phyloP scores from a whole-genome alignment of 2,888 invertebrate genomes.

The Arctia plantaginis region DNA sequence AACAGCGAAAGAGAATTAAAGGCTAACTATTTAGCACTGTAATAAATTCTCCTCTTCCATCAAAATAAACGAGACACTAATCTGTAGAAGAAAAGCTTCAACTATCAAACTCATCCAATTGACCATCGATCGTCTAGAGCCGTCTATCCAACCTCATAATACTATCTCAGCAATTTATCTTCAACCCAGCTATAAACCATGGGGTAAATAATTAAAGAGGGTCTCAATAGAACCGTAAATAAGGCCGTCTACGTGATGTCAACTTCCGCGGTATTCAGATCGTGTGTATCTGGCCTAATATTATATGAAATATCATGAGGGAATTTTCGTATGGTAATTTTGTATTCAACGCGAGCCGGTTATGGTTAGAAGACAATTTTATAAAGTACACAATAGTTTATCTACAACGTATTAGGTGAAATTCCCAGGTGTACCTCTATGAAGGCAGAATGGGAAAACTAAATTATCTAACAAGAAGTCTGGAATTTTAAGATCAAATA shows the following conservation, averaged over 20 bases:
- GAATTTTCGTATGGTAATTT: slow-evolving; percentile 19
- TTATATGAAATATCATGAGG: slow-evolving; percentile 19
- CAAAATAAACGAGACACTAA: not conserved
- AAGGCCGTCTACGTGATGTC: slow-evolving; percentile 57
- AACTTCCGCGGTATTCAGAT: slow-evolving; percentile 66
- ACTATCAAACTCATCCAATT: slow-evolving; percentile 18
- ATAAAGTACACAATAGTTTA: not conserved
- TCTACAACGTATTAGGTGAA: not conserved
- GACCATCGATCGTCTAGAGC: slow-evolving; percentile 25
- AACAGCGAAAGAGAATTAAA: too few species aligned
- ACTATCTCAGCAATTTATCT: slow-evolving; percentile 68
- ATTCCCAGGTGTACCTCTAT: not conserved
- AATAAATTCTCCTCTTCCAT: too few species aligned
- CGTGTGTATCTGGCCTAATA: slow-evolving; percentile 45
- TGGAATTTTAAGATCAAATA: not conserved
- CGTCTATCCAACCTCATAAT: slow-evolving; percentile 49
- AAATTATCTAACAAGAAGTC: not conserved
- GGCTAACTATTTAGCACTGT: not conserved
- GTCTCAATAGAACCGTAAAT: slow-evolving; percentile 74
- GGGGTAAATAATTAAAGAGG: slow-evolving; percentile 72
- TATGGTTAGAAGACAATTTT: not conserved
- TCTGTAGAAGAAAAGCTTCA: not conserved
- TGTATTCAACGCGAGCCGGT: not conserved
- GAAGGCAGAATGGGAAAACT: not conserved
- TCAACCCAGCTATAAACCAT: slow-evolving; percentile 43